These are phyloP conservation scores for Barbus barbus DNA, from an alignment of 2,113 vertebrate species.

Conservation along the genomic window DNA sequence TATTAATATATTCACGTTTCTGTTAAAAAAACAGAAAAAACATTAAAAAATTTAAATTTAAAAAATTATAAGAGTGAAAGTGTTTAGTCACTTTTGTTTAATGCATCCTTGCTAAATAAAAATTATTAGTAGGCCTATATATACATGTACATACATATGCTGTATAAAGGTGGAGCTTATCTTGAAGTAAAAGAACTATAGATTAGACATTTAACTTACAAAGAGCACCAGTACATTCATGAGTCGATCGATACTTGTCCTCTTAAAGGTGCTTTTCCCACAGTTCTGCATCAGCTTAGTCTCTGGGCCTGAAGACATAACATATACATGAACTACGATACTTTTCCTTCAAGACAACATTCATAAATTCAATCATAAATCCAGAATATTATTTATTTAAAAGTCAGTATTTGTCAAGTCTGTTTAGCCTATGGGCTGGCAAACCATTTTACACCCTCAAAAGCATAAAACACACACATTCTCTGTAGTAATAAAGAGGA, in stretches of 20 bases:
- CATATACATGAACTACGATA: constrained; percentile 10
- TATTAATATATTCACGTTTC: not conserved
- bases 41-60: too few species aligned
- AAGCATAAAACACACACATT: not conserved
- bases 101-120: not conserved
- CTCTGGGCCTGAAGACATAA: constrained; percentile 81
- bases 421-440: not conserved
- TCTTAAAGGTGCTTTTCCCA: constrained; percentile 87
- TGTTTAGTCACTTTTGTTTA: not conserved
- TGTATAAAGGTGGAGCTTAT: not conserved
- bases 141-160: too few species aligned
- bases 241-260: constrained; percentile 88
- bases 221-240: constrained; percentile 89
- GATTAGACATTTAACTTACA: constrained; percentile 71
- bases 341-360: too few species aligned
- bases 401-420: not conserved
- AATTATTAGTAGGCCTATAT: not conserved
- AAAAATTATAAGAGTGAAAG: not conserved
- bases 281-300: constrained; percentile 96
- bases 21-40: too few species aligned
- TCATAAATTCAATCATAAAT: not conserved
- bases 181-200: not conserved
- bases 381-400: not conserved
- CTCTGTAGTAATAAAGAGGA: not conserved
- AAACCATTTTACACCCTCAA: not conserved